Evolutionary conservation across 2,797 vertebrate genomes (phyloP).

Genomic region (Notolepis coatsorum): DNA sequence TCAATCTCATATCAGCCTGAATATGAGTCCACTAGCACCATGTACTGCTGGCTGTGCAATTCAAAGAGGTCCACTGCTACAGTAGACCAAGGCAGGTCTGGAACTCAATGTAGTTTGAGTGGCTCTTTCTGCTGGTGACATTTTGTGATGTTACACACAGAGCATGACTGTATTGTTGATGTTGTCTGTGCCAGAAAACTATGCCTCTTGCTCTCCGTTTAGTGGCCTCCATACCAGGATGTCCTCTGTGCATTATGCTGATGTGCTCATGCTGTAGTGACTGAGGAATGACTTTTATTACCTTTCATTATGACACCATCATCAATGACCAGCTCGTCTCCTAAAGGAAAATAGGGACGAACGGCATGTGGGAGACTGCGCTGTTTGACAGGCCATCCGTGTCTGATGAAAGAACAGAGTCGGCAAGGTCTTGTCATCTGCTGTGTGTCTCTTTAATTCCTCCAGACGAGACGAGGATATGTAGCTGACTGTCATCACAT

Average conservation of each 20-base stretch:
- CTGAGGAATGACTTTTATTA: constrained; percentile 5
- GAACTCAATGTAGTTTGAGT: background rate
- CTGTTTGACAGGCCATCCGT: no score
- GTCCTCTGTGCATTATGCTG: no score
- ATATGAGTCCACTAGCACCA: no score
- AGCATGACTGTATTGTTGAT: no score
- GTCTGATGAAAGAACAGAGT: background rate
- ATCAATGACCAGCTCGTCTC: background rate
- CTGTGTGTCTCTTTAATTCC: constrained; percentile 15
- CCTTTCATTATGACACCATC: constrained; percentile 20
- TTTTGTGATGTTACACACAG: no score
- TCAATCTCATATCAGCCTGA: no score
- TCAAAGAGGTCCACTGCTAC: background rate
- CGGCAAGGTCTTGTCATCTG: background rate
- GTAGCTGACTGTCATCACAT: constrained; percentile 15
- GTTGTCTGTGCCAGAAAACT: no score
- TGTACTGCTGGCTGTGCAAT: background rate
- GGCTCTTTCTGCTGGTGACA: background rate
- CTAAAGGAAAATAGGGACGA: background rate
- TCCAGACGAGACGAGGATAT: background rate
- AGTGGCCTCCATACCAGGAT: no score
- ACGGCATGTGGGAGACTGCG: background rate
- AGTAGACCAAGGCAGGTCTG: background rate
- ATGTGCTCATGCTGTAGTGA: constrained; percentile 13
- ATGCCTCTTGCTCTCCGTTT: no score